phyloP scores from a whole-genome alignment of 1,140 invertebrate species.

The Melipona quadrifasciata region DNA sequence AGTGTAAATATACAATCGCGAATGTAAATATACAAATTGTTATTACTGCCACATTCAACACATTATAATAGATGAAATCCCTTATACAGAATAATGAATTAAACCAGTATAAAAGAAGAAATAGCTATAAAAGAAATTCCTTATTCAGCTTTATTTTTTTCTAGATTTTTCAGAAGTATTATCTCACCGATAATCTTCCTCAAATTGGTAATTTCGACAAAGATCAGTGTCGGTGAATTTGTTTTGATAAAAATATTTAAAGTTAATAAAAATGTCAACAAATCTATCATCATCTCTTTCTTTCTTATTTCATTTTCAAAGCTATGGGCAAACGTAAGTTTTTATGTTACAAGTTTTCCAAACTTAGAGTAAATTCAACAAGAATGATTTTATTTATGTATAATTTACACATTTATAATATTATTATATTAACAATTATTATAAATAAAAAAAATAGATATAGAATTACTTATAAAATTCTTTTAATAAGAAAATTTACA shows the following conservation, averaged over 20 bases:
- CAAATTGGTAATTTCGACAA: no score
- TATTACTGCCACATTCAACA: conserved; percentile 8
- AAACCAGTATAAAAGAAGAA: neutral
- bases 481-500: neutral
- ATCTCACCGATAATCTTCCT: no score
- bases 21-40: neutral
- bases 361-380: neutral
- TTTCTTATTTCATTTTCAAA: neutral
- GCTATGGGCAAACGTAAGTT: neutral
- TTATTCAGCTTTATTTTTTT: neutral
- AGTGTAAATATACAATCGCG: neutral
- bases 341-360: neutral
- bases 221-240: no score
- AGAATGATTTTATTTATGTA: neutral
- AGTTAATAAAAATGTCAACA: neutral
- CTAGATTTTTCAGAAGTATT: neutral
- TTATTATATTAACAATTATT: neutral
- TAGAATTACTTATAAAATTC: neutral
- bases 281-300: neutral
- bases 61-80: neutral
- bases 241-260: no score
- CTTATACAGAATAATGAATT: neutral
- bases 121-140: neutral
- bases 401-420: neutral
- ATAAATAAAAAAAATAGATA: neutral